Evolutionary conservation across 2,888 invertebrate species (phyloP), one percentile per base, ranked within the genome.

Genomic region (Harpalus rufipes): DNA sequence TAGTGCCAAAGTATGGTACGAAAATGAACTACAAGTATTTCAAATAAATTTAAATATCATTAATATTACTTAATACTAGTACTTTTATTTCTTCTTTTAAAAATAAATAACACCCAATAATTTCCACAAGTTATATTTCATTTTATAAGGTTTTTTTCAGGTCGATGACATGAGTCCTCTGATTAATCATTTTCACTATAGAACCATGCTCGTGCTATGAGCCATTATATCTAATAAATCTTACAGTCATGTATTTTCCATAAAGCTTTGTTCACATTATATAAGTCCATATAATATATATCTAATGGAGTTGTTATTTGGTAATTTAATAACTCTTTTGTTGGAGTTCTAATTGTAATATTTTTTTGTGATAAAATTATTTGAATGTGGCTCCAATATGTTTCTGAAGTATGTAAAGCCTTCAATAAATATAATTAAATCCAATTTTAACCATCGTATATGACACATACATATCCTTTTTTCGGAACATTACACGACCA

Each of bases 231-330:
- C 21, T 21, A 51, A 51, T 51, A 10, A 51, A 7, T 1, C 59
- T 59, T 59, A 59, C 59, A 59, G 59, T 59, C 16, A 7, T 59
- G 59, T 16, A 59, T 7, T 14, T 59, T 59, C 59, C 59, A 59
- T 7, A 59, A 4, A 7, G 59, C 59, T 7, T 14, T 59, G 1
- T 59, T 59, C 1, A 14, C 16, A 59, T 14, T 59, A 6, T 16
- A 0, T 59, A 16, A 59, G 4, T 14, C 59, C 14, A 51, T 51
- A 7, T 3, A 14, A 59, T 59, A 14, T 14, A 59, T 16, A 51
- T 8, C 6, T 51, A 51, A 10, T 12, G 44, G 44, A 12, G 8
- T 51, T 51, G 8, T 12, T 12, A 51, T 12, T 10, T 6, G 5
- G 4, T 4, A 51, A 51, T 12, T 51, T 51, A 51, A 51, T 51